Base-by-base conservation (phyloP, 2,113 vertebrate genomes). In the Syngnathoides biaculeatus region DNA sequence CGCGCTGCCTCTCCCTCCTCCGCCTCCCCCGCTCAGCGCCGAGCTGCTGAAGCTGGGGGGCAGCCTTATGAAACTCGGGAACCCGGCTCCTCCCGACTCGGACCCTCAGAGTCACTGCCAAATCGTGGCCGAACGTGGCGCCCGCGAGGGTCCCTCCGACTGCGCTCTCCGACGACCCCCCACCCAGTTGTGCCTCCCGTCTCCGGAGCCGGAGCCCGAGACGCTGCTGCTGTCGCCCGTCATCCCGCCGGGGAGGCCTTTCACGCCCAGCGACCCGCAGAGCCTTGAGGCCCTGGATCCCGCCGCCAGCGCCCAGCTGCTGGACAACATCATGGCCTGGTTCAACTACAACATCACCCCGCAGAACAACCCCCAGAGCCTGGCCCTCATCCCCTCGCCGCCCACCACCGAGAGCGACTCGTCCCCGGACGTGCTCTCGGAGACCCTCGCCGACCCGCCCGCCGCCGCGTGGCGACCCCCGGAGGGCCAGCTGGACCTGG, bases 41-140 rank as follows among this genome's bases (percentile, higher is more conserved):
- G 95, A 96, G 89, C 91, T 97, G 58, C 87, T 95, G 79, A 94
- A 95, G 92, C 91, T 95, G 65, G 93, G 94, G 65, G 94, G 95
- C 77, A 94, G 92, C 69, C 92, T 97, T 77, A 93, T 94, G 89
- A 93, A 93, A 85, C 82, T 95, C 59, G 93, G 94, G 74, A 84
- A 89, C 69, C 92, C 93, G 79, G 90, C 92, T 7, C 77, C 77
- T 80, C 81, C 81, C 84, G 55, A 73, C 72, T 67, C 79, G 27
- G 76, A 80, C 22, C 71, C 79, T n/a, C 67, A 78, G 72, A 74
- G 43, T 68, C 83, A 78, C 69, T 73, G 82, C 70, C 75, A 62
- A 47, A 30, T 77, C 4, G 81, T 83, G 79, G 63, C 75, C n/a
- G 84, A 87, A 52, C 77, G 73, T 50, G 24, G 72, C 42, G 74